Evolutionary conservation across 2,888 invertebrate species (phyloP).

Genomic region (Scaeva pyrastri): DNA sequence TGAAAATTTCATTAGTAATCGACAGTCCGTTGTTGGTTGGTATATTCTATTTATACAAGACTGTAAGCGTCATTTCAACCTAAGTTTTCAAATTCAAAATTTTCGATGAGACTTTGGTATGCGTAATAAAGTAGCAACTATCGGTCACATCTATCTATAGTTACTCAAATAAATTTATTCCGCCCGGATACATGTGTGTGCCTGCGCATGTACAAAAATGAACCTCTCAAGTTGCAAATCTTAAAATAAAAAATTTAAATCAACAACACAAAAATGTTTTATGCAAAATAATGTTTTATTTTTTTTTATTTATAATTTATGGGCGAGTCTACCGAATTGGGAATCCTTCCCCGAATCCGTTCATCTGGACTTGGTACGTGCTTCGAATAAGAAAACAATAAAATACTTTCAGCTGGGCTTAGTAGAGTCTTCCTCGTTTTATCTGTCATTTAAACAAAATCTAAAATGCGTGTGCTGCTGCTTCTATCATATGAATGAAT

Average conservation of each 20-base stretch:
- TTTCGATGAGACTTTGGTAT: constrained; percentile 33
- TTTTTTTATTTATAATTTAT: constrained; percentile 46
- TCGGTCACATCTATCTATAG: constrained; percentile 31
- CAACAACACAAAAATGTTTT: constrained; percentile 35
- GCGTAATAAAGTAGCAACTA: constrained; percentile 68
- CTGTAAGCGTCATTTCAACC: background rate
- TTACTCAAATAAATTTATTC: constrained; percentile 61
- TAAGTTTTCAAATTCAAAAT: background rate
- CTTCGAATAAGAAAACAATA: background rate
- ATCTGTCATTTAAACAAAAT: constrained; percentile 50
- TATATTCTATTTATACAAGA: background rate
- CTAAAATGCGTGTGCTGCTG: constrained; percentile 54
- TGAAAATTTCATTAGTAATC: background rate
- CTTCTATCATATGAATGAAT: constrained; percentile 39
- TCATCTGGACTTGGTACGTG: constrained; percentile 64
- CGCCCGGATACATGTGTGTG: constrained; percentile 62
- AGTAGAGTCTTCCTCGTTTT: constrained; percentile 64
- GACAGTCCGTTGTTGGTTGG: background rate
- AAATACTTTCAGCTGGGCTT: constrained; percentile 30
- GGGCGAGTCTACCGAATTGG: constrained; percentile 66
- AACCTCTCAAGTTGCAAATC: constrained; percentile 30
- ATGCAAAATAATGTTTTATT: constrained; percentile 56
- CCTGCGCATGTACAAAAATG: constrained; percentile 20
- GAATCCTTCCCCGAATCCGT: constrained; percentile 62
- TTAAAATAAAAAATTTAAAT: background rate